Evolutionary conservation across 2,888 invertebrate genomes (phyloP).

Genomic region (Ormyrus pomaceus): DNA sequence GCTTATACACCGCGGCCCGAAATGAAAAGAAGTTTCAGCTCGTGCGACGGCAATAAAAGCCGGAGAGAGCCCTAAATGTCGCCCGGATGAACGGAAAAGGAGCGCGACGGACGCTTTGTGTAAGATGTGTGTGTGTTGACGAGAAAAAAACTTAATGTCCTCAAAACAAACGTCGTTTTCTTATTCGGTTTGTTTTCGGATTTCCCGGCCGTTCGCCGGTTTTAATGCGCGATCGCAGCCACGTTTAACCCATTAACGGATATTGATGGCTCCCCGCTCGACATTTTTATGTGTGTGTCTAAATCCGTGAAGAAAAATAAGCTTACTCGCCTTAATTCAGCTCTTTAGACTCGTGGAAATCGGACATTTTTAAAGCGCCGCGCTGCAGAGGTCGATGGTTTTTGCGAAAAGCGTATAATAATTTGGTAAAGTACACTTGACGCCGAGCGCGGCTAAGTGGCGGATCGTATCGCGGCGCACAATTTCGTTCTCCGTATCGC

Average conservation of each 20-base stretch:
- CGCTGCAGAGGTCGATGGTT: neutral
- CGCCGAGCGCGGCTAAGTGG: neutral
- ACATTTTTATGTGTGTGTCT: too few species aligned
- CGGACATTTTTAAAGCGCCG: too few species aligned
- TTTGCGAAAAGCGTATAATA: neutral
- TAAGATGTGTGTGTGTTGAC: neutral
- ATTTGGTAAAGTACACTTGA: slow-evolving; percentile 15
- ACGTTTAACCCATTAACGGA: slow-evolving; percentile 49
- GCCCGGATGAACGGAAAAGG: neutral
- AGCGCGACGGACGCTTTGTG: neutral
- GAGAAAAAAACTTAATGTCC: slow-evolving; percentile 25
- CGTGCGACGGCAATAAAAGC: slow-evolving; percentile 35
- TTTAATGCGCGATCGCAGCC: slow-evolving; percentile 31
- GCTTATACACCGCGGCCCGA: slow-evolving; percentile 40
- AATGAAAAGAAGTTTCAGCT: slow-evolving; percentile 52
- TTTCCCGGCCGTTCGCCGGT: slow-evolving; percentile 13
- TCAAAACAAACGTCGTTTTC: slow-evolving; percentile 43
- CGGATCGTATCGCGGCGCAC: slow-evolving; percentile 9
- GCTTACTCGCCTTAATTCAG: too few species aligned
- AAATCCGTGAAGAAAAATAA: too few species aligned
- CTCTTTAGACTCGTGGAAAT: too few species aligned
- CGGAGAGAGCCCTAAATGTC: slow-evolving; percentile 4
- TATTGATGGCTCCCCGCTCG: slow-evolving; percentile 40
- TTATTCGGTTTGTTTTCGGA: slow-evolving; percentile 36
- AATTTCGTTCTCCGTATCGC: slow-evolving; percentile 38